These are phyloP conservation scores for Merops nubicus DNA, from an alignment of 2,113 vertebrate species.

Conservation along the genomic window DNA sequence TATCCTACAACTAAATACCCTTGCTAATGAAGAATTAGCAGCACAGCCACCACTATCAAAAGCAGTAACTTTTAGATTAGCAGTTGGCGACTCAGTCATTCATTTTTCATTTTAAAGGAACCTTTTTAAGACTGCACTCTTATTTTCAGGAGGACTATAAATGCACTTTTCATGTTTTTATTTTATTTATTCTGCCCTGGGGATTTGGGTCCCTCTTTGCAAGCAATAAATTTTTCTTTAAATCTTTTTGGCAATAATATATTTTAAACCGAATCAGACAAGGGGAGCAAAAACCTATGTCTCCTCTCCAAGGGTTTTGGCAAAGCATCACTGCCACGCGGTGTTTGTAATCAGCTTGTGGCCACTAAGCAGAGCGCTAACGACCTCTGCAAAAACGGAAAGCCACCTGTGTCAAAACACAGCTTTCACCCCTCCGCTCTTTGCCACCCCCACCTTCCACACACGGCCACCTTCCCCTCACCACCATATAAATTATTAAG, in stretches of 20 bases:
- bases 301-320: conserved; percentile 66
- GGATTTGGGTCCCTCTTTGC: conserved; percentile 71
- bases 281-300: conserved; percentile 55
- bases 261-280: conserved; percentile 69
- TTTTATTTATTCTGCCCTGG: conserved; percentile 78
- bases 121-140: conserved; percentile 74
- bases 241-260: conserved; percentile 72
- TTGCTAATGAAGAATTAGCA: conserved; percentile 55
- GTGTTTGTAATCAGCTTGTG: conserved; percentile 68
- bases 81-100: conserved; percentile 64
- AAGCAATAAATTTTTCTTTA: conserved; percentile 76
- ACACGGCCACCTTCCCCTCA: neutral
- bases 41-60: conserved; percentile 55
- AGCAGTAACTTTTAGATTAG: conserved; percentile 71
- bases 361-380: conserved; percentile 70
- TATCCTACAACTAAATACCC: conserved; percentile 49
- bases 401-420: conserved; percentile 27
- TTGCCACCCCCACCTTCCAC: neutral
- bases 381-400: conserved; percentile 63
- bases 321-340: conserved; percentile 17
- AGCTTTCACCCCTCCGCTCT: neutral
- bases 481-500: conserved; percentile 38
- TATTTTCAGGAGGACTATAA: conserved; percentile 75
- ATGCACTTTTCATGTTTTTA: conserved; percentile 78
- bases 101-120: conserved; percentile 79